Evolutionary conservation across 1,140 invertebrate genomes (phyloP).

Genomic region (Dendrolimus punctatus): DNA sequence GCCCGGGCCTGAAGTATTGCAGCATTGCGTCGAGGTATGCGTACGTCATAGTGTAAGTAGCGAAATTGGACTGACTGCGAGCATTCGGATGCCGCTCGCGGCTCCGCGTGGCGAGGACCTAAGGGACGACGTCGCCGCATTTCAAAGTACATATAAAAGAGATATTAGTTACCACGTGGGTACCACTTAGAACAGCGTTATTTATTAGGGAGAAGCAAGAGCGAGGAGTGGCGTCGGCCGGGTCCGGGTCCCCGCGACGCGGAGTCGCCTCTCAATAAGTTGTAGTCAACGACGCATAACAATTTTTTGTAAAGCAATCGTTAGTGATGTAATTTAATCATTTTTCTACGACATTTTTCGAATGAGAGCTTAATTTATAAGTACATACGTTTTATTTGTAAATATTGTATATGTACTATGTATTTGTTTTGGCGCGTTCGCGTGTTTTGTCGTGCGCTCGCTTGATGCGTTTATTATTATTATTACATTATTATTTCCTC

Average conservation of each 20-base stretch:
- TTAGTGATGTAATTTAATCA: conserved; percentile 45
- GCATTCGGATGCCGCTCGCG: conserved; percentile 12
- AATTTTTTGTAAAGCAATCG: conserved; percentile 28
- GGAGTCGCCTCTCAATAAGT: too few species aligned
- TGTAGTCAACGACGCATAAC: conserved; percentile 4
- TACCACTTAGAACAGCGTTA: too few species aligned
- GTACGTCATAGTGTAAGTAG: conserved; percentile 23
- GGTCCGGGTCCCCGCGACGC: too few species aligned
- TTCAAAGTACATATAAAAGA: too few species aligned
- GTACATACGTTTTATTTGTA: conserved; percentile 48
- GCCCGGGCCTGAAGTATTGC: too few species aligned
- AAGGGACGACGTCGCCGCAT: too few species aligned
- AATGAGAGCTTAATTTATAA: conserved; percentile 63
- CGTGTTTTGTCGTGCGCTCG: conserved; percentile 6
- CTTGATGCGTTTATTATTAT: conserved; percentile 2
- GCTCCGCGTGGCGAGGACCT: neutral
- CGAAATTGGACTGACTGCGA: conserved; percentile 25
- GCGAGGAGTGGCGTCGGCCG: too few species aligned
- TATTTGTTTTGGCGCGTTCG: conserved; percentile 45
- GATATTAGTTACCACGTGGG: too few species aligned
- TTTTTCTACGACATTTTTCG: conserved; percentile 20
- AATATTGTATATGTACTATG: conserved; percentile 51
- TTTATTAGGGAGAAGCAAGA: too few species aligned
- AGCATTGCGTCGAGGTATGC: conserved; percentile 1
- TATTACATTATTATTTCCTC: neutral